Evolutionary conservation across 2,797 vertebrate species (phyloP).

Genomic region (Melanotaenia maccullochi): DNA sequence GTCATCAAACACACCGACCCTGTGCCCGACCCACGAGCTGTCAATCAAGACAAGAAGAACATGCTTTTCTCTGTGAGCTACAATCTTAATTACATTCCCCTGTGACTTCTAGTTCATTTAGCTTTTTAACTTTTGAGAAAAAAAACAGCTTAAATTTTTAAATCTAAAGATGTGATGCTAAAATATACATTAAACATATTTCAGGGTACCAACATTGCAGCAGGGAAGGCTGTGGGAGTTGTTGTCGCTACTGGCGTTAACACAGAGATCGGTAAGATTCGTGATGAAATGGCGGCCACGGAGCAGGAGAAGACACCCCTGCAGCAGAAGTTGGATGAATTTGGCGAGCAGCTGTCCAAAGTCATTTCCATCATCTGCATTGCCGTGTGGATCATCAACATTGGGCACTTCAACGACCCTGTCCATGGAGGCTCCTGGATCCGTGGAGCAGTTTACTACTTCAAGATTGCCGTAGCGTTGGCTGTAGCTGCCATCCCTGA

Average conservation of each 20-base stretch:
- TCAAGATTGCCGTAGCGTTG: slow-evolving; percentile 96
- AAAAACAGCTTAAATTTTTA: not conserved
- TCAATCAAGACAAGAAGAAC: slow-evolving; percentile 99
- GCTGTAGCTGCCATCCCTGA: slow-evolving; percentile 97
- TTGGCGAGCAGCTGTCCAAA: slow-evolving; percentile 97
- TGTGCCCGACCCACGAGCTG: slow-evolving; percentile 96
- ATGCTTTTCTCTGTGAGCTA: slow-evolving; percentile 97
- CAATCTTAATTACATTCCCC: slow-evolving; percentile 8
- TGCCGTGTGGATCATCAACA: slow-evolving; percentile 98
- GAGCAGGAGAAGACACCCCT: slow-evolving; percentile 96
- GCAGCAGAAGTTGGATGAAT: slow-evolving; percentile 97
- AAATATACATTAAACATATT: slow-evolving; percentile 12
- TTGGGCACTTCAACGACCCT: slow-evolving; percentile 97
- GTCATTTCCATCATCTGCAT: slow-evolving; percentile 97
- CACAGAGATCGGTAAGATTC: slow-evolving; percentile 98
- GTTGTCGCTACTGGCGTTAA: slow-evolving; percentile 93
- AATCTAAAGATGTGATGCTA: slow-evolving; percentile 17
- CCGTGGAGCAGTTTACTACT: slow-evolving; percentile 97
- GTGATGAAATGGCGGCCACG: slow-evolving; percentile 97
- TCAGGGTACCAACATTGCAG: slow-evolving; percentile 96
- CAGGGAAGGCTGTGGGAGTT: slow-evolving; percentile 95
- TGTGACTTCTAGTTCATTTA: slow-evolving; percentile 20
- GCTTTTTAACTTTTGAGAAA: not conserved
- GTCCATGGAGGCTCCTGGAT: slow-evolving; percentile 98
- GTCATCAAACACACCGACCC: slow-evolving; percentile 99